Evolutionary conservation across 2,888 invertebrate genomes (phyloP).

Genomic region (Sceliomorpha sp.): DNA sequence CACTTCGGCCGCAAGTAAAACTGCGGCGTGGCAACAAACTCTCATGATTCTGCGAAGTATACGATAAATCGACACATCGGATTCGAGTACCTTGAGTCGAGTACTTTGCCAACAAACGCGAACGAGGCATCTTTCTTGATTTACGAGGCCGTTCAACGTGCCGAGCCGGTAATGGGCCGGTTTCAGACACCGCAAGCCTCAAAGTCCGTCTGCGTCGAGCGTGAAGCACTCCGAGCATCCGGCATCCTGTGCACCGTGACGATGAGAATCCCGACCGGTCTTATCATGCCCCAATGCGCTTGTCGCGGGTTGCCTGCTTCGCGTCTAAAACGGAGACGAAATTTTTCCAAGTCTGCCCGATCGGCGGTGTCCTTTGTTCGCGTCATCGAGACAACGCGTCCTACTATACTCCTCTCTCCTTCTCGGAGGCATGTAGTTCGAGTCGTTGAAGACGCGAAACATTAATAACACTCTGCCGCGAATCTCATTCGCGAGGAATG

Average conservation of each 20-base stretch:
- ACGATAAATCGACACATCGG: constrained; percentile 45
- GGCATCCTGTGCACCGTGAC: constrained; percentile 57
- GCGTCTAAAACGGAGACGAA: constrained; percentile 49
- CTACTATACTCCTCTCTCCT: constrained; percentile 10
- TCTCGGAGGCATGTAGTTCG: constrained; percentile 27
- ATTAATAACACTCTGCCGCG: constrained; percentile 38
- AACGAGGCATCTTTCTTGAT: constrained; percentile 63
- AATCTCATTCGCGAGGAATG: constrained; percentile 17
- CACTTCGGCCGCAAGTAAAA: too few relatives aligned
- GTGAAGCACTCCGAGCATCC: constrained; percentile 61
- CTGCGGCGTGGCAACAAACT: constrained; percentile 58
- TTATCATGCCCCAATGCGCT: constrained; percentile 66
- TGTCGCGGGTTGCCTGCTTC: constrained; percentile 5
- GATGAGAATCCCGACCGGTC: constrained; percentile 65
- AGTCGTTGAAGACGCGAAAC: constrained; percentile 36
- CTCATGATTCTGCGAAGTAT: constrained; percentile 44
- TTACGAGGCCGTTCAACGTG: constrained; percentile 71
- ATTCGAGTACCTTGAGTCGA: constrained; percentile 37
- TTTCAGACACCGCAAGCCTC: constrained; percentile 61
- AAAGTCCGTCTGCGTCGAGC: constrained; percentile 70
- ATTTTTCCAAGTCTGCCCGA: constrained; percentile 51
- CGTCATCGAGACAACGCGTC: constrained; percentile 42
- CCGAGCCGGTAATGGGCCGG: constrained; percentile 72
- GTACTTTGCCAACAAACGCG: constrained; percentile 55
- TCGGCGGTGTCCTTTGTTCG: constrained; percentile 46